Conservation (phyloP, 1,140 invertebrate species). For the Aleiodes sp. region DNA sequence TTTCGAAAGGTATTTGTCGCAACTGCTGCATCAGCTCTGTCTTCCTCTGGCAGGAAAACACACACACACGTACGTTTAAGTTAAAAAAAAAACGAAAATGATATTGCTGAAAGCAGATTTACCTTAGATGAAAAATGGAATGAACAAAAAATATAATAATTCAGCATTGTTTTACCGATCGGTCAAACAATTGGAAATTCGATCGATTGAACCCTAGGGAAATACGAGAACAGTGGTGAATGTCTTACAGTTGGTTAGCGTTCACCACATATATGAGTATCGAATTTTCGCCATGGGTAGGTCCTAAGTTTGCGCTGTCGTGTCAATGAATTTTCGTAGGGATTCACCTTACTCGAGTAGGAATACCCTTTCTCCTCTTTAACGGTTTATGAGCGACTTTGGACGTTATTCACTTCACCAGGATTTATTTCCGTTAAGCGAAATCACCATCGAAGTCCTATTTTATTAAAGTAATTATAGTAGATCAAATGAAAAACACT, state of each 20-base stretch:
- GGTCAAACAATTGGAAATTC: slow-evolving; percentile 13
- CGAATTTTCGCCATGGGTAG: slow-evolving; percentile 21
- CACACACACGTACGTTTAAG: no score
- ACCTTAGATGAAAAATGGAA: no score
- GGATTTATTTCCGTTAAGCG: no score
- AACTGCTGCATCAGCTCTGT: neutral
- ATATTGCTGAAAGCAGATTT: no score
- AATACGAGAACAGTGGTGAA: slow-evolving; percentile 6
- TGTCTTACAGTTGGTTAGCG: neutral
- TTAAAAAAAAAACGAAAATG: no score
- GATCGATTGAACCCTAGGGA: neutral
- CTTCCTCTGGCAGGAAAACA: no score
- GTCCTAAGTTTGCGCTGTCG: neutral
- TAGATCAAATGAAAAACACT: no score
- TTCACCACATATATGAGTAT: neutral
- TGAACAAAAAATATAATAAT: no score
- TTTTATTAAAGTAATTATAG: no score
- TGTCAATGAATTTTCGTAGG: slow-evolving; percentile 17
- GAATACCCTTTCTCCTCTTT: neutral
- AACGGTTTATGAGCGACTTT: neutral
- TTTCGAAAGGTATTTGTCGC: neutral
- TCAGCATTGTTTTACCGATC: neutral
- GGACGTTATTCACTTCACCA: no score
- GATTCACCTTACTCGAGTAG: slow-evolving; percentile 5
- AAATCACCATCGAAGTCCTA: no score